Evolutionary conservation across 2,888 invertebrate genomes (phyloP), one percentile per base, ranked within the genome.

Genomic region (Sinodicranocentrus sp.): DNA sequence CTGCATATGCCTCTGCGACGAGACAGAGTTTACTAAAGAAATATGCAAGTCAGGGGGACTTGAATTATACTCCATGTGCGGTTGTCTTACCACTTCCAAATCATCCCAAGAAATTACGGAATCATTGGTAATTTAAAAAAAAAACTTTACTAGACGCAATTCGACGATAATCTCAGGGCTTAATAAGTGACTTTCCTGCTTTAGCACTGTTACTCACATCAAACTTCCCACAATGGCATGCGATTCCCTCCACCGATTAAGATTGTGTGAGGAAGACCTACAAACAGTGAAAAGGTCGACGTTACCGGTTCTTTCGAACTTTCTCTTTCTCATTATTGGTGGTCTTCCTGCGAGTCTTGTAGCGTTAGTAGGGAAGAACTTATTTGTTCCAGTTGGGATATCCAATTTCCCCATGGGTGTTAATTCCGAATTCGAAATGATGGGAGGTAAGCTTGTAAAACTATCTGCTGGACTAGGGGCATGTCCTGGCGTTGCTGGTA

Each of bases 71-170:
- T 1, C 65, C 76, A 5, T 54, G 33, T 48, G 65, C 17, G 5
- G 23, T 76, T 1, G 48, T 76, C 2, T 23, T 76, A 17, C 76
- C 76, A 15, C 33, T 76, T n/a, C 76, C 76, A 0, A 23, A 23
- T 28, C 76, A 76, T 39, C 76, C 76, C 0, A 52, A 39, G 15
- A 76, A 15, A 26, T 17, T 76, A 1, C 15, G 76, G n/a, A 76
- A 76, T 52, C 23, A 52, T 65, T 52, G 65, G 76, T 76, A 63
- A 21, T 17, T 43, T 13, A 33, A 33, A 6, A 33, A 3, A 6
- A 33, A 33, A 3, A 33, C 5, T 10, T 33, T 33, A 33, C 33
- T 33, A 33, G 5, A 33, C 33, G 3, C 10, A 10, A 33, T 10
- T 33, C 10, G 33, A 33, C 33, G 10, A 33, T 33, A 33, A 33